Evolutionary conservation across 2,888 invertebrate genomes (phyloP), one percentile per base, ranked within the genome.

Genomic region (Anthophora plumipes): DNA sequence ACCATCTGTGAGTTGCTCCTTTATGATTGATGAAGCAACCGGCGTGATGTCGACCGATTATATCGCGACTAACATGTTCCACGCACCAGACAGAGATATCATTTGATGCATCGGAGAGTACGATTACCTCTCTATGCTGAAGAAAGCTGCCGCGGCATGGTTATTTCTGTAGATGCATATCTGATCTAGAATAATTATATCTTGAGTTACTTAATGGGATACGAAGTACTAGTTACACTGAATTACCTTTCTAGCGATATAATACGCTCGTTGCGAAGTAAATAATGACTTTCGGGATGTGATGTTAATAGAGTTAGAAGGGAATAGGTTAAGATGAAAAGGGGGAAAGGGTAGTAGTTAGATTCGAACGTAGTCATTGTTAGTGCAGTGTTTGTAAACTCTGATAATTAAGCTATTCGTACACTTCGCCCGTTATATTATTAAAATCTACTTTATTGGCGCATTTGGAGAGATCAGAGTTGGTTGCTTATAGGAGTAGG

Each of bases 1-100:
- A n/a, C 22, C 61, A 48, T 61, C 63, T 52, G 9, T 37, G n/a
- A 52, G 73, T 72, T 52, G 50, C 31, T 37, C 54, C 68, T 72
- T 84, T 37, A 70, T 77, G 85, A 85, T 82, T 63, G 85, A 85
- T 78, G 84, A 81, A 78, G 54, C 75, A 39, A 73, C 43, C 37
- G 11, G 11, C n/a, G 20, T 50, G 52, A 76, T 59, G 66, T 46
- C 46, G 48, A 39, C n/a, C 69, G 75, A 75, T 76, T 82, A 80
- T 61, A 61, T 64, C 48, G 17, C 37, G 39, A 37, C 17, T 46
- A 55, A 68, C 59, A 14, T 20, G 54, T n/a, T 14, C 31, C 4
- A 52, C 31, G 31, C 25, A n/a, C 43, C 52, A 46, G 46, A 46
- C 39, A 48, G 37, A 37, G 14, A 46, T 20, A 63, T 64, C 57